These are phyloP conservation scores for Volucella inanis DNA, from an alignment of 2,888 invertebrate genomes.

Conservation along the genomic window DNA sequence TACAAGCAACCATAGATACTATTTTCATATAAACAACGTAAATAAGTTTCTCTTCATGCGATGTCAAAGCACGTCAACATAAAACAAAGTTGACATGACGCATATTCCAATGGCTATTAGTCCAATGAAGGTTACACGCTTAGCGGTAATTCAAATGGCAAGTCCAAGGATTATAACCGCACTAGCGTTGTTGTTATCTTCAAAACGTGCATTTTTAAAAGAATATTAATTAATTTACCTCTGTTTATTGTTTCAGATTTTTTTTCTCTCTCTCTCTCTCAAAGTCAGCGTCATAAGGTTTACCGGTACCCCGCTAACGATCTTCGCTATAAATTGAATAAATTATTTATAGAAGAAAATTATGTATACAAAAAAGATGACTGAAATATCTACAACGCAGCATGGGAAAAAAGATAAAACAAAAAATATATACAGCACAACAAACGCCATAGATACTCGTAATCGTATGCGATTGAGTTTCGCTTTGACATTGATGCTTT, in stretches of 20 bases:
- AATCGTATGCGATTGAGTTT: slow-evolving; percentile 18
- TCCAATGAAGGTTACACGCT: slow-evolving; percentile 41
- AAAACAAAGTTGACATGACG: slow-evolving; percentile 25
- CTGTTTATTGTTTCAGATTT: slow-evolving; percentile 1
- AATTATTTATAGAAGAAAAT: slow-evolving; percentile 31
- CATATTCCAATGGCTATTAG: slow-evolving; percentile 29
- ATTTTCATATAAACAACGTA: neutral
- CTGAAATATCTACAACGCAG: slow-evolving; percentile 16
- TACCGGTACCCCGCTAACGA: slow-evolving; percentile 25
- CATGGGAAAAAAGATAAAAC: neutral
- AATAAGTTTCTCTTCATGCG: slow-evolving; percentile 5
- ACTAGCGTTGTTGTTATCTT: neutral
- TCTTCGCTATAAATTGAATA: slow-evolving; percentile 35
- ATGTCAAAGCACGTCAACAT: slow-evolving; percentile 20
- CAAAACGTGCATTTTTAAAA: slow-evolving; percentile 3
- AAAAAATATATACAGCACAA: neutral
- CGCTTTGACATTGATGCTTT: slow-evolving; percentile 59
- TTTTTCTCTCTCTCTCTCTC: slow-evolving; percentile 10
- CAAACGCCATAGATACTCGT: slow-evolving; percentile 8
- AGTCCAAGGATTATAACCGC: slow-evolving; percentile 76
- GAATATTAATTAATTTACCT: slow-evolving; percentile 10
- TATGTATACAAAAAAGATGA: slow-evolving; percentile 31
- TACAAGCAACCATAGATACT: no score
- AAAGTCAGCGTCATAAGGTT: slow-evolving; percentile 29
- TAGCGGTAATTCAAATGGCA: slow-evolving; percentile 75